Conservation (phyloP, 2,888 invertebrate genomes). For the Carterocephalus palaemon region DNA sequence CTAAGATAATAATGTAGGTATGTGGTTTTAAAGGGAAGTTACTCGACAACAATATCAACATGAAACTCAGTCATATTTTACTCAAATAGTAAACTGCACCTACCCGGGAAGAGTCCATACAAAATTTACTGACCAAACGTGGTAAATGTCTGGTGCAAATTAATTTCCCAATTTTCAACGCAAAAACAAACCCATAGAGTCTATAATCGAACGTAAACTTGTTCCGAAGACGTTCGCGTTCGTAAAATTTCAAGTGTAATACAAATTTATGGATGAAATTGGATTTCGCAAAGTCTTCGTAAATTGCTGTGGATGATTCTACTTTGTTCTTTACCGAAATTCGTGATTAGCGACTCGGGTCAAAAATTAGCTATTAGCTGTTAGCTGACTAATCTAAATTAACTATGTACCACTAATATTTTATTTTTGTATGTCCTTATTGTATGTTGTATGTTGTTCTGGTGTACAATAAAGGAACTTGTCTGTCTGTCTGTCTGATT, state of each 20-base stretch:
- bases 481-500: no score
- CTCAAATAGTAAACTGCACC: constrained; percentile 50
- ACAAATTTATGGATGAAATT: constrained; percentile 24
- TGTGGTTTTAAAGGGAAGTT: no score
- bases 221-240: constrained; percentile 16
- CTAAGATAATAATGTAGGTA: no score
- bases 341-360: no score
- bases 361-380: no score
- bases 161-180: constrained; percentile 15
- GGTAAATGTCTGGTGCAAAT: constrained; percentile 22
- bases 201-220: constrained; percentile 21
- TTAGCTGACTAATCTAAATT: no score
- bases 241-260: constrained; percentile 22
- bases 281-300: constrained; percentile 19
- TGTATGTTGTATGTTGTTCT: no score
- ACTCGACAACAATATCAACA: constrained; percentile 52
- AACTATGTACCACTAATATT: no score
- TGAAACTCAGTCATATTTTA: constrained; percentile 49
- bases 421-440: no score
- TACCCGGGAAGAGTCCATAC: constrained; percentile 42
- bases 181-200: constrained; percentile 11
- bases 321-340: no score
- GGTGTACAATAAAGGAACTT: no score
- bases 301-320: constrained; percentile 13
- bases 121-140: constrained; percentile 56